These are phyloP conservation scores for Diplodus puntazzo DNA, from an alignment of 2,797 vertebrate species.

Conservation along the genomic window DNA sequence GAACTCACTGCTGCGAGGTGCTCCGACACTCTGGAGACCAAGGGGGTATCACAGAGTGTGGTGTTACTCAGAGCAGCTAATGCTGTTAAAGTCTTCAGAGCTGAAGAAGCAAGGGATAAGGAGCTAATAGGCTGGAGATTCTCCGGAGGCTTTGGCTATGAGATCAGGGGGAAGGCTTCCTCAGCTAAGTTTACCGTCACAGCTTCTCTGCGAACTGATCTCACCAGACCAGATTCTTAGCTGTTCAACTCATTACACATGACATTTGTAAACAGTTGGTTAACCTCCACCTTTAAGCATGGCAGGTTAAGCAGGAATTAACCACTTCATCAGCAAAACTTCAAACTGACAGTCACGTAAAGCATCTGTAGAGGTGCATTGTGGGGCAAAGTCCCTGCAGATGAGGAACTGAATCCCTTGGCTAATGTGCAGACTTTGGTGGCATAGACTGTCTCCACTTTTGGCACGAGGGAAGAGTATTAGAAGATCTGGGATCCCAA, in stretches of 20 bases:
- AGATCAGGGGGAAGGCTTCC: constrained; percentile 63
- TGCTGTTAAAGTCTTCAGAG: constrained; percentile 69
- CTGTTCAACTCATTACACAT: constrained; percentile 8
- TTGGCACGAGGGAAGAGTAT: constrained; percentile 28
- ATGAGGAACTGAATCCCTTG: constrained; percentile 16
- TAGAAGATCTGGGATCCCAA: constrained; percentile 30
- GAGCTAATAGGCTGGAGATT: constrained; percentile 67
- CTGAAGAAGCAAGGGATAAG: constrained; percentile 55
- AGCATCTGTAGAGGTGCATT: constrained; percentile 5
- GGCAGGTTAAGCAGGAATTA: constrained; percentile 8
- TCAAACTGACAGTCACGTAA: constrained; percentile 2
- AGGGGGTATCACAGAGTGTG: constrained; percentile 43
- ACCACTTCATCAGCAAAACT: constrained; percentile 22
- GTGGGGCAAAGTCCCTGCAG: constrained; percentile 13
- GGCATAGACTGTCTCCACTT: constrained; percentile 22
- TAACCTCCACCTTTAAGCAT: constrained; percentile 20
- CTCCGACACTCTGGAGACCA: constrained; percentile 55
- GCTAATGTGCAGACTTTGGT: constrained; percentile 21
- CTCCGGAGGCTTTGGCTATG: constrained; percentile 65
- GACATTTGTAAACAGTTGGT: constrained; percentile 43
- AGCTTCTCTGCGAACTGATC: constrained; percentile 45
- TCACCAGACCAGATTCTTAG: constrained; percentile 21
- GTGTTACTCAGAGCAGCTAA: constrained; percentile 65
- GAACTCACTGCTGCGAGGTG: constrained; percentile 54
- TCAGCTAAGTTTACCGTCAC: constrained; percentile 59